These are phyloP conservation scores for Drosophila cardini DNA, from an alignment of 1,140 invertebrate species.

Conservation along the genomic window DNA sequence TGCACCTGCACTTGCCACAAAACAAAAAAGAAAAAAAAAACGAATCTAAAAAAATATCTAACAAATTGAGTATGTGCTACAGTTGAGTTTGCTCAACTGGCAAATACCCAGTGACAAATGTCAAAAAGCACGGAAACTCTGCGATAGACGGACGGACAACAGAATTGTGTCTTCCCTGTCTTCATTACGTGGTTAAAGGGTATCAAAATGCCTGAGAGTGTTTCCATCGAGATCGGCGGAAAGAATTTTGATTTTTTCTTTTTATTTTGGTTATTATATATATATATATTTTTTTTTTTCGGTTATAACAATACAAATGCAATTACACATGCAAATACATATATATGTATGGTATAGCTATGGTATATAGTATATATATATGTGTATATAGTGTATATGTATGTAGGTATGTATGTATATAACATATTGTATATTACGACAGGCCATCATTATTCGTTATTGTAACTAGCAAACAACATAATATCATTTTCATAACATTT, in stretches of 20 bases:
- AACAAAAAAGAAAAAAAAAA: constrained; percentile 28
- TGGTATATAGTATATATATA: constrained; percentile 33
- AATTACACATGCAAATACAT: constrained; percentile 55
- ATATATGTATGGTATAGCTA: constrained; percentile 13
- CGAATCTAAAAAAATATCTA: constrained; percentile 2
- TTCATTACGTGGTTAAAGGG: constrained; percentile 14
- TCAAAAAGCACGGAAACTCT: background rate
- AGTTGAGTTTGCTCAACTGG: constrained; percentile 15
- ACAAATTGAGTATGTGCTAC: constrained; percentile 18
- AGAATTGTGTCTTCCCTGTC: background rate
- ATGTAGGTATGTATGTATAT: constrained; percentile 32
- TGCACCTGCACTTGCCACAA: constrained; percentile 63
- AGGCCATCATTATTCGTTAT: constrained; percentile 20
- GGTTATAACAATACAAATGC: constrained; percentile 65
- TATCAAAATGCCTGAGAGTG: constrained; percentile 49
- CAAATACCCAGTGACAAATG: constrained; percentile 26
- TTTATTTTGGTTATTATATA: background rate
- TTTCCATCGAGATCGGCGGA: constrained; percentile 45
- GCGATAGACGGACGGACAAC: constrained; percentile 15
- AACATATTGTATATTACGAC: constrained; percentile 26
- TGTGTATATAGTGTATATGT: constrained; percentile 22
- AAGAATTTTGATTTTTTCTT: constrained; percentile 27
- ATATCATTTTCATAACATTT: constrained; percentile 34
- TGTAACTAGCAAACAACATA: constrained; percentile 51
- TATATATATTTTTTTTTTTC: constrained; percentile 18